These are phyloP conservation scores for Hyperopisus bebe DNA, from an alignment of 2,113 vertebrate genomes.

Conservation along the genomic window DNA sequence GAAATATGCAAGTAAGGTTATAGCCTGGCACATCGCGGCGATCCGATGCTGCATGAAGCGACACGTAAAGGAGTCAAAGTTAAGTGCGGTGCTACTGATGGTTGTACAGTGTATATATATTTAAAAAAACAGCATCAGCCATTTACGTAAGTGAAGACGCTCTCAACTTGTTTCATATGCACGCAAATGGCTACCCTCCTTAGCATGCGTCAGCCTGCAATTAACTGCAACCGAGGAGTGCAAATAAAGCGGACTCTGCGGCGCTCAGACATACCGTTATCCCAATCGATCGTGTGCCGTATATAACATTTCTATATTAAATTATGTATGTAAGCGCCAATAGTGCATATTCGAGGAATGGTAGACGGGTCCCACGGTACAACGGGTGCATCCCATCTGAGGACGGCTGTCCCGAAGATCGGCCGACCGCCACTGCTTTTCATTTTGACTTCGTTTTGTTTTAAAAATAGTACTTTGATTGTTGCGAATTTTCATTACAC, in stretches of 20 bases:
- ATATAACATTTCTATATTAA: background rate
- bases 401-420: background rate
- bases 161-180: conserved; percentile 64
- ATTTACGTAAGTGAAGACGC: conserved; percentile 64
- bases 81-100: conserved; percentile 42
- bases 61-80: conserved; percentile 25
- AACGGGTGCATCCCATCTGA: background rate
- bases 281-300: background rate
- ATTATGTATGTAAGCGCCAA: background rate
- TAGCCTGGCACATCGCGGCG: background rate
- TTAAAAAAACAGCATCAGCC: conserved; percentile 64
- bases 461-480: background rate
- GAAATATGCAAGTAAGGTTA: background rate
- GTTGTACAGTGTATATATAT: conserved; percentile 57
- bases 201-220: conserved; percentile 40
- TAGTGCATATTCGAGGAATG: background rate
- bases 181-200: conserved; percentile 67
- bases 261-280: background rate
- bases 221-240: conserved; percentile 41
- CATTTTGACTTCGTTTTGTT: background rate
- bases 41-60: background rate
- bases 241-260: conserved; percentile 12
- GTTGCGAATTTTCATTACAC: background rate
- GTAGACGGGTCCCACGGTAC: background rate
- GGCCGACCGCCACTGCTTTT: background rate